Conservation (phyloP, 2,113 vertebrate genomes). For the Vulpes lagopus region DNA sequence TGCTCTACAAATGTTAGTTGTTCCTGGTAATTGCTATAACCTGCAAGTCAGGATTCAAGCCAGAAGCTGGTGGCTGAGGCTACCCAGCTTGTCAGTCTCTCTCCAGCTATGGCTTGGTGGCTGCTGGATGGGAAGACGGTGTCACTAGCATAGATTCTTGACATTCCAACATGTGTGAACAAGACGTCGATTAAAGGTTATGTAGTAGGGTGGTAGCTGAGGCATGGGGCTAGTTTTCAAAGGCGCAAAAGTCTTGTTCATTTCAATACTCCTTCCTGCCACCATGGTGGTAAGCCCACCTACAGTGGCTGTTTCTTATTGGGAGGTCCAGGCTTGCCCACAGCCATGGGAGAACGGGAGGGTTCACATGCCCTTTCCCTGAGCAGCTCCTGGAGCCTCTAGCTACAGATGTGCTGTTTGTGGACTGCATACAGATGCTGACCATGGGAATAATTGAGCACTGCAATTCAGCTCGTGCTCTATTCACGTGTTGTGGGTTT, state of each 20-base stretch:
- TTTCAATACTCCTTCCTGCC: neutral
- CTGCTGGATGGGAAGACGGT: neutral
- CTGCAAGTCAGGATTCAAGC: slow-evolving; percentile 26
- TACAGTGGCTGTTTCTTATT: neutral
- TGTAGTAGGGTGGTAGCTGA: neutral
- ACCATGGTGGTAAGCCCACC: neutral
- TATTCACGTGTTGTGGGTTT: neutral
- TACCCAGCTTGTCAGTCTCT: neutral
- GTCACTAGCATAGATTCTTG: slow-evolving; percentile 42
- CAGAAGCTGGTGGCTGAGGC: neutral
- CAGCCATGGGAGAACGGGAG: neutral
- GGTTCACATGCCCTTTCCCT: neutral
- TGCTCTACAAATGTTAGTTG: neutral
- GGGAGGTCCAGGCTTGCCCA: neutral
- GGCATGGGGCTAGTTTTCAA: slow-evolving; percentile 13
- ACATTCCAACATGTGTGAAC: slow-evolving; percentile 39
- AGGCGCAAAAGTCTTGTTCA: neutral
- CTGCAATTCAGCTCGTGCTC: neutral
- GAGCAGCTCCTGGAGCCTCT: neutral
- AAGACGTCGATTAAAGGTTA: neutral
- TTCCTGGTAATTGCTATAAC: slow-evolving; percentile 39
- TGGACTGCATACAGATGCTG: neutral
- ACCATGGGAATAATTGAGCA: neutral
- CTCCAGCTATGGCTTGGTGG: neutral
- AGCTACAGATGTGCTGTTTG: neutral